phyloP scores from a whole-genome alignment of 2,888 invertebrate genomes.

The Campoletis raptor region DNA sequence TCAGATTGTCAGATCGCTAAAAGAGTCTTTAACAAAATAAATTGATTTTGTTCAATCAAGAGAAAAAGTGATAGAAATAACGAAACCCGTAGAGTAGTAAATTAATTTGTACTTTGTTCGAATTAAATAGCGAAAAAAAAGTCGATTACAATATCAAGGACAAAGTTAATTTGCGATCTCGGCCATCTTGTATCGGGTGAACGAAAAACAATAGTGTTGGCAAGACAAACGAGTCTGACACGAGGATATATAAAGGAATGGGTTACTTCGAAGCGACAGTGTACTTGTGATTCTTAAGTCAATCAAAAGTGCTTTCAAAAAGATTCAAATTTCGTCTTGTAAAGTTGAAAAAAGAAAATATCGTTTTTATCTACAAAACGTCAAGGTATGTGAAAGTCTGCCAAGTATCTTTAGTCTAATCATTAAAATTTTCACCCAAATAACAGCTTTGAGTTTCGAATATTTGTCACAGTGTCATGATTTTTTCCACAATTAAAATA shows the following conservation, averaged over 20 bases:
- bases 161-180: slow-evolving; percentile 43
- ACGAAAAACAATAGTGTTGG: slow-evolving; percentile 63
- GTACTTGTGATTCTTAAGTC: slow-evolving; percentile 53
- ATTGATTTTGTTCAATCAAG: neutral
- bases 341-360: slow-evolving; percentile 4
- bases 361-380: neutral
- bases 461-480: neutral
- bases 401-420: neutral
- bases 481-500: neutral
- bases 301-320: slow-evolving; percentile 12
- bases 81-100: neutral
- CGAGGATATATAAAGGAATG: slow-evolving; percentile 73
- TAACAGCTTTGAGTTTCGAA: slow-evolving; percentile 6
- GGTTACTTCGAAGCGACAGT: slow-evolving; percentile 61
- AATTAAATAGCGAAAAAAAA: neutral
- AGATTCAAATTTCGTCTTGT: neutral
- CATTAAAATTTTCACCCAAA: slow-evolving; percentile 25
- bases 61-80: neutral
- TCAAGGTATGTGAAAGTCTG: slow-evolving; percentile 48
- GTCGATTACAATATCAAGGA: slow-evolving; percentile 55
- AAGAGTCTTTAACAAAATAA: neutral
- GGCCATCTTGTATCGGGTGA: slow-evolving; percentile 68
- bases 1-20: no score
- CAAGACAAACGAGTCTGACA: slow-evolving; percentile 37
- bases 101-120: neutral